Base-by-base conservation (phyloP, 2,888 invertebrate species). In the Carpatolechia fugitivella region DNA sequence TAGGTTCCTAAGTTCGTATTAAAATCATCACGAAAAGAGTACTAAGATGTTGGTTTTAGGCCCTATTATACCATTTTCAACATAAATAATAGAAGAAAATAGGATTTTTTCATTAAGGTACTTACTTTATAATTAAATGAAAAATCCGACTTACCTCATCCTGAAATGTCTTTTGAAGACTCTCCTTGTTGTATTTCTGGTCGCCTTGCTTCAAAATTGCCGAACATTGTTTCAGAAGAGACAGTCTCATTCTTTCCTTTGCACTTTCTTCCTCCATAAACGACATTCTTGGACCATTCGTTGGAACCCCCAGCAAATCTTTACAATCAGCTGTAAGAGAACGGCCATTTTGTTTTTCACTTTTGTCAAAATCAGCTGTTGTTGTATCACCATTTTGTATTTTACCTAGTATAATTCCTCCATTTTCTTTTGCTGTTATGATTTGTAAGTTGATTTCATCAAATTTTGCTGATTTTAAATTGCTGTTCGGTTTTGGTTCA, bases 201-300 rank as follows among this genome's bases (percentile, higher is more conserved):
- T 91, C 92, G 18, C 93, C 93, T 62, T 91, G 91, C 53, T 91
- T 91, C 72, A 95, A 80, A 53, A 94, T 92, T 57, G 93, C 93
- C 1, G 92, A 91, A 63, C 93, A 93, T 65, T 93, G 92, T 72
- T 92, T 92, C 65, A 95, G 73, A n/a, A 93, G 87, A 1, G 91
- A 86, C 62, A 91, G 69, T 56, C 94, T 89, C 56, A 92, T 80
- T 52, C 92, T 90, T 69, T 94, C 94, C 64, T 92, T 86, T 3
- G 92, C 90, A 72, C 92, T 93, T 71, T 94, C 94, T 67, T 93
- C 93, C 69, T 94, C 94, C 94, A 94, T 94, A 55, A 92, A 91
- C 29, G 93, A 94, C 84, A 92, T 92, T 36, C 86, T 68, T 18
- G 80, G 85, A 1, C 81, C 80, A 40, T 68, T 70, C 11, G 78